Conservation (phyloP, 2,888 invertebrate genomes). For the Atrina japonica region DNA sequence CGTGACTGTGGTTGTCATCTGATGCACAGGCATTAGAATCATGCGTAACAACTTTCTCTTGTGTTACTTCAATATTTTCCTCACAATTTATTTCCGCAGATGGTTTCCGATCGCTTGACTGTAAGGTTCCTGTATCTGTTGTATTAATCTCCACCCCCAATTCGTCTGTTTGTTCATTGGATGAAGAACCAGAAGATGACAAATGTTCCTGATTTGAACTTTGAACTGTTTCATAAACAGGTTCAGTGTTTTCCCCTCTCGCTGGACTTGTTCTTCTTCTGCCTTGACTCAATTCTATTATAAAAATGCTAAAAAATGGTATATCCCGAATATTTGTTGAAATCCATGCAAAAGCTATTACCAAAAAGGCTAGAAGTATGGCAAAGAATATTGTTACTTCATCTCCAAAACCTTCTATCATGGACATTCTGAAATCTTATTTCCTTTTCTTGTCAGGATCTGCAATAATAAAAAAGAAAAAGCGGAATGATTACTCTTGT, state of each 20-base stretch:
- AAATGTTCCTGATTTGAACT: too few species aligned
- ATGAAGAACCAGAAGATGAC: neutral
- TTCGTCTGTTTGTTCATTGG: slow-evolving; percentile 1
- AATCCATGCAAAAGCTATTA: slow-evolving; percentile 87
- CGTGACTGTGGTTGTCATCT: too few species aligned
- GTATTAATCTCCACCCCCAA: neutral
- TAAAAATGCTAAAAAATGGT: slow-evolving; percentile 80
- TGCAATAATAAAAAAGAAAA: too few species aligned
- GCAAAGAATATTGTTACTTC: slow-evolving; percentile 90
- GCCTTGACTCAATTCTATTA: slow-evolving; percentile 67
- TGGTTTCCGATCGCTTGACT: neutral
- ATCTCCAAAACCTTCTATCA: slow-evolving; percentile 92
- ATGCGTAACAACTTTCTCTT: too few species aligned
- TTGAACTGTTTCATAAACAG: too few species aligned
- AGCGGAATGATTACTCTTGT: too few species aligned
- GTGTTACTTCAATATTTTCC: too few species aligned
- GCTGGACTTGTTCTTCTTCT: slow-evolving; percentile 27
- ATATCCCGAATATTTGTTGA: slow-evolving; percentile 89
- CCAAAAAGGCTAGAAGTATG: slow-evolving; percentile 83
- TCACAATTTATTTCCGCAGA: neutral
- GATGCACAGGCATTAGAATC: too few species aligned
- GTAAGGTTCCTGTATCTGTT: neutral
- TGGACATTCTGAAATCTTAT: slow-evolving; percentile 78
- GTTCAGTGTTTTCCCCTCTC: too few species aligned
- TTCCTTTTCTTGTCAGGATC: neutral